phyloP scores from a whole-genome alignment of 2,113 vertebrate genomes.

The Porphyrio hochstetteri region DNA sequence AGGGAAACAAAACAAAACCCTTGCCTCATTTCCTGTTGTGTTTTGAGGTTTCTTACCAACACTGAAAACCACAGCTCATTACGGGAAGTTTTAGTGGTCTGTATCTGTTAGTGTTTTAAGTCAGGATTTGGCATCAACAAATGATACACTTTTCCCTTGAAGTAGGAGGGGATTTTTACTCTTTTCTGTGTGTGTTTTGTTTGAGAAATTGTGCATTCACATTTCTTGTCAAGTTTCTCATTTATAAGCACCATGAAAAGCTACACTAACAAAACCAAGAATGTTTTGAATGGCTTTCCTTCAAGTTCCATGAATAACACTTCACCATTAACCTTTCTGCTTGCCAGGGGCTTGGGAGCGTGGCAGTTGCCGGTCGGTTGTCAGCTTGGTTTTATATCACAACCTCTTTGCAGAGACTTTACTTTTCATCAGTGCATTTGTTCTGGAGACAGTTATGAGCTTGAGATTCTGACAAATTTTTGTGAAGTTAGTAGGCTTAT shows the following conservation, averaged over 20 bases:
- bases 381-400: background rate
- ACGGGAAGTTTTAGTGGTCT: conserved; percentile 72
- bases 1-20: conserved; percentile 42
- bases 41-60: conserved; percentile 73
- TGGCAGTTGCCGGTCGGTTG: background rate
- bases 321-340: background rate
- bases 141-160: conserved; percentile 59
- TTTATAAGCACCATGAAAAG: background rate
- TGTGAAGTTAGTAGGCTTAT: background rate
- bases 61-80: conserved; percentile 66
- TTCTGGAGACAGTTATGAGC: background rate
- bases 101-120: conserved; percentile 51
- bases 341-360: background rate
- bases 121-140: conserved; percentile 47
- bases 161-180: conserved; percentile 53
- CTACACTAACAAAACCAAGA: background rate
- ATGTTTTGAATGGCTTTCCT: background rate
- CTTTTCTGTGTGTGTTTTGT: conserved; percentile 14
- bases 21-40: conserved; percentile 71
- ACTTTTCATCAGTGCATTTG: background rate
- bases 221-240: conserved; percentile 19
- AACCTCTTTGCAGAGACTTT: background rate
- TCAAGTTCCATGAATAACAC: background rate
- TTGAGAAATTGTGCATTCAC: conserved; percentile 1
- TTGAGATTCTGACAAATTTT: background rate